Evolutionary conservation across 2,113 vertebrate species (phyloP), one percentile per base, ranked within the genome.

Genomic region (Alectura lathami): DNA sequence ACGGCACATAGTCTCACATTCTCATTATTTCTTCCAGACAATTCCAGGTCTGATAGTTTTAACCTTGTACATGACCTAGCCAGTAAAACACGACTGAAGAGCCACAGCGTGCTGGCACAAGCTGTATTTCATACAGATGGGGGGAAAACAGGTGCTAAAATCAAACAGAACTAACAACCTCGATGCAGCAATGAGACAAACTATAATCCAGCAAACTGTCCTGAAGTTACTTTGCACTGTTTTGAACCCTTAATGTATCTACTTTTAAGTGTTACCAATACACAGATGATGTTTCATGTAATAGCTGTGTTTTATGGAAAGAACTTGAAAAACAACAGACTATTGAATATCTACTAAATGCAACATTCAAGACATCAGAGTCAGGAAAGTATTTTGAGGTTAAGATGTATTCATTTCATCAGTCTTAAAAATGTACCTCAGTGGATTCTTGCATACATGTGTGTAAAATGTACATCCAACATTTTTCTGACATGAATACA

Each of bases 81-180:
- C 68, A 38, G 38, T 54, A 38, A 60, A 92, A 57, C 42, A 53
- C 66, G 57, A 73, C 17, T 45, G 48, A 83, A 68, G 62, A 73
- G 62, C 50, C 67, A 89, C 68, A n/a, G 22, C 14, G 8, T 18
- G 40, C 59, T 73, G 40, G 26, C 45, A 87, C 0, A 0, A 76
- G 34, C 42, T 69, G 13, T 76, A 53, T 32, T 81, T 76, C 66
- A 67, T 40, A 53, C 15, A 42, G 11, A 45, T 22, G 4, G 11
- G 18, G 45, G 38, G 47, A 89, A 89, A 93, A 77, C 54, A 60
- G 63, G 54, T 74, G 56, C 79, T 91, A 59, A 91, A 89, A 73
- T 60, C 21, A 50, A 91, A 20, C 27, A 51, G 32, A 77, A 36
- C 38, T 66, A 56, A 85, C 1, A 1, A 88, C 17, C 24, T 30